Percentiles rank a stretch among this genome's conserved stretches.
These are phyloP conservation scores for Heteropelma amictum DNA, from an alignment of 2,888 invertebrate species.

Conservation along the genomic window DNA sequence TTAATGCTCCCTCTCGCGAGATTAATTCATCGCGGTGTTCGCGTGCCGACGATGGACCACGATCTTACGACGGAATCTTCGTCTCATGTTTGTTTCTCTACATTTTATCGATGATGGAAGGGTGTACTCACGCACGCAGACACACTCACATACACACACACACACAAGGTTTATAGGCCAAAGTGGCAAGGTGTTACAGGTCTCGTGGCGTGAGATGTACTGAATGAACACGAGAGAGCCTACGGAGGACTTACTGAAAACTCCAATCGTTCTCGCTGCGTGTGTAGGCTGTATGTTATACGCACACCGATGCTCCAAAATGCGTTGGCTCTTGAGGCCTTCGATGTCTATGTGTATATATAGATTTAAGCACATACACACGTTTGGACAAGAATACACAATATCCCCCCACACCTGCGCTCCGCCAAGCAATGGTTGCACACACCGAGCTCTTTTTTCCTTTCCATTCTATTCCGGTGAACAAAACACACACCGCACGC, in stretches of 20 bases:
- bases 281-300: slow-evolving; percentile 35
- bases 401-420: slow-evolving; percentile 11
- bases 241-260: slow-evolving; percentile 70
- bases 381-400: not conserved
- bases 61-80: not conserved
- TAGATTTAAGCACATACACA: not conserved
- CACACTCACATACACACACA: not conserved
- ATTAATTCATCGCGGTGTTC: not conserved
- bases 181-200: slow-evolving; percentile 46
- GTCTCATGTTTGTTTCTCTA: not conserved
- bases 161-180: not conserved
- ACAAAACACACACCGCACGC: slow-evolving; percentile 41
- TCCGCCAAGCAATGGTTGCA: slow-evolving; percentile 57
- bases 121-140: not conserved
- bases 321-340: slow-evolving; percentile 3
- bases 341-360: not conserved
- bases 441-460: slow-evolving; percentile 60
- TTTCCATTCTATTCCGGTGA: slow-evolving; percentile 67
- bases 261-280: slow-evolving; percentile 53
- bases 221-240: slow-evolving; percentile 62
- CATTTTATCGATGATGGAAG: not conserved
- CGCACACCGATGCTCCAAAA: slow-evolving; percentile 8
- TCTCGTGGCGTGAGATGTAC: slow-evolving; percentile 70
- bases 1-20: not conserved
- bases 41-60: not conserved